Base-by-base conservation (phyloP, 2,113 vertebrate genomes). In the Casuarius casuarius region DNA sequence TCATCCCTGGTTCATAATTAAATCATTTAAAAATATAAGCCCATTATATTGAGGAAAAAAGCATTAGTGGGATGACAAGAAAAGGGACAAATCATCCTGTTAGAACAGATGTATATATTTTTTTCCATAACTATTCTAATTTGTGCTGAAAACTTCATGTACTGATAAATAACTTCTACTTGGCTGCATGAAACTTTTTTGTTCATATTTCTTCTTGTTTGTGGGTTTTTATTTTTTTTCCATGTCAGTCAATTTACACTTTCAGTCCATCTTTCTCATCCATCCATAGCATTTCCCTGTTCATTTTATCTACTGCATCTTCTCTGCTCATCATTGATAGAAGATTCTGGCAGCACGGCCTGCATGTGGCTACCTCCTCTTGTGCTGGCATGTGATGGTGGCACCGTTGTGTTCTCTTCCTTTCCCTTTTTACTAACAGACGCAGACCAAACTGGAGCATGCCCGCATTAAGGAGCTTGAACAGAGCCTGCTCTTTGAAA, bases 361-460 rank as follows among this genome's bases (percentile, higher is more conserved):
- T 98, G 99, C 99, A 99, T 98, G 98, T 98, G 93, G 98, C 98
- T 96, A 96, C 98, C 92, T 97, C 97, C 98, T 98, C 97, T 98
- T 94, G 98, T 98, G 99, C 99, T 99, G 99, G 99, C 99, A 99
- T 99, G 99, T 99, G 99, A 99, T 98, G 99, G 99, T 99, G 99
- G 99, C 99, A 99, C 99, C 99, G 99, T 99, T 98, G 99, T 99
- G 98, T 99, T 99, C 98, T 99, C 98, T 99, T 99, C 99, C 99
- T 99, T 98, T 99, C 98, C 98, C 98, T 99, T 98, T 99, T 98
- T 98, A 99, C 99, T 99, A 99, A 99, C 99, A 99, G 99, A 99
- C 99, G 99, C 99, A 99, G 99, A 99, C 99, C 99, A 99, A 99
- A 98, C 99, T 99, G 99, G 99, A 99, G 99, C 99, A 99, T 99